Conservation (phyloP, 2,888 invertebrate species). For the Bimastos eiseni region DNA sequence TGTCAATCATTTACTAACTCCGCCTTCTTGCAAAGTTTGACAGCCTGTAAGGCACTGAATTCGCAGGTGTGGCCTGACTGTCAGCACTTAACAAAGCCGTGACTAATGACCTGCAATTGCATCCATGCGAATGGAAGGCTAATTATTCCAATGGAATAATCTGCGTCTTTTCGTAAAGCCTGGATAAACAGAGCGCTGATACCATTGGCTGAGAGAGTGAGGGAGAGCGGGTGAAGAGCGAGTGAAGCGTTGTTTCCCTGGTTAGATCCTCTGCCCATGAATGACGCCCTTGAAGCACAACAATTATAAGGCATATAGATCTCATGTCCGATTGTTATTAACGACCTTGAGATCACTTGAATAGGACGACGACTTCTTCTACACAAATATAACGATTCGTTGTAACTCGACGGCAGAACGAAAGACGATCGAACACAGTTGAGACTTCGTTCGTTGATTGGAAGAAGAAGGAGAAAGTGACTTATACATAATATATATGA, state of each 20-base stretch:
- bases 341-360: neutral
- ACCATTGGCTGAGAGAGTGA: neutral
- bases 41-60: neutral
- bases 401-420: neutral
- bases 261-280: neutral
- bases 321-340: neutral
- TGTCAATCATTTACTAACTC: constrained; percentile 13
- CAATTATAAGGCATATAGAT: neutral
- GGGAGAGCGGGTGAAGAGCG: neutral
- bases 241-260: neutral
- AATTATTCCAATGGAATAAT: neutral
- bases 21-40: neutral
- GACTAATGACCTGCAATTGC: neutral
- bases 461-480: neutral
- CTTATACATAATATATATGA: neutral
- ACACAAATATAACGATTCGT: neutral
- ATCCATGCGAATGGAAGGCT: neutral
- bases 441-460: neutral
- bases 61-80: neutral
- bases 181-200: neutral
- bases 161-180: neutral
- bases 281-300: neutral
- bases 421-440: neutral
- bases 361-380: neutral
- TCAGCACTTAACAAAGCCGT: neutral